phyloP scores from a whole-genome alignment of 2,888 invertebrate species.

The Sepiola atlantica region DNA sequence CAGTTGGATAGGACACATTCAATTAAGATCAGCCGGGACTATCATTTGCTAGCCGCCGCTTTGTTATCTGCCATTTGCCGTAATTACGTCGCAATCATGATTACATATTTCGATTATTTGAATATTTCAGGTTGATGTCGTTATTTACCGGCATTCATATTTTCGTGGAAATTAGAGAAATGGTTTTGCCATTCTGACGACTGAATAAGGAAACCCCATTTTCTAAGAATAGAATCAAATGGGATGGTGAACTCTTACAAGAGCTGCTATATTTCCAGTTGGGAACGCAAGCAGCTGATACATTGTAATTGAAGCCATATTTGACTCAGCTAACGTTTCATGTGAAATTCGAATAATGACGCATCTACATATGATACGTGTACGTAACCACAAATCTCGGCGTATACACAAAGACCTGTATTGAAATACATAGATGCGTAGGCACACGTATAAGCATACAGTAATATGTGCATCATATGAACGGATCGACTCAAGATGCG shows the following conservation, averaged over 20 bases:
- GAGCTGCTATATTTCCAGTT: not conserved
- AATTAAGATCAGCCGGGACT: not conserved
- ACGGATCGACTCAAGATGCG: no score
- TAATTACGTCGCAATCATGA: not conserved
- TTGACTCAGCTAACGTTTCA: not conserved
- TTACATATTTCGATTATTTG: conserved; percentile 13
- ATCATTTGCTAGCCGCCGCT: not conserved
- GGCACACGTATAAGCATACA: no score
- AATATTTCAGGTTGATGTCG: not conserved
- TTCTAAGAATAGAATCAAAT: not conserved
- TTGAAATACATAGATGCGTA: no score
- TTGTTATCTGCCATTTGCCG: not conserved
- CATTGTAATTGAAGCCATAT: not conserved
- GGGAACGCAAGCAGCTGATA: not conserved
- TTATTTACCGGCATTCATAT: not conserved
- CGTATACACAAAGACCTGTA: no score
- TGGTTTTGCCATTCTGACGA: not conserved
- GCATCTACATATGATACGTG: not conserved
- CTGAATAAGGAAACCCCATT: not conserved
- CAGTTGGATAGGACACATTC: not conserved
- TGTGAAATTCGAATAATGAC: not conserved
- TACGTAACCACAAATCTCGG: not conserved
- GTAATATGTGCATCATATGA: no score
- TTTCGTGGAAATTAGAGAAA: not conserved
- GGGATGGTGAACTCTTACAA: not conserved